Evolutionary conservation across 2,113 vertebrate genomes (phyloP).

Genomic region (Etheostoma spectabile): DNA sequence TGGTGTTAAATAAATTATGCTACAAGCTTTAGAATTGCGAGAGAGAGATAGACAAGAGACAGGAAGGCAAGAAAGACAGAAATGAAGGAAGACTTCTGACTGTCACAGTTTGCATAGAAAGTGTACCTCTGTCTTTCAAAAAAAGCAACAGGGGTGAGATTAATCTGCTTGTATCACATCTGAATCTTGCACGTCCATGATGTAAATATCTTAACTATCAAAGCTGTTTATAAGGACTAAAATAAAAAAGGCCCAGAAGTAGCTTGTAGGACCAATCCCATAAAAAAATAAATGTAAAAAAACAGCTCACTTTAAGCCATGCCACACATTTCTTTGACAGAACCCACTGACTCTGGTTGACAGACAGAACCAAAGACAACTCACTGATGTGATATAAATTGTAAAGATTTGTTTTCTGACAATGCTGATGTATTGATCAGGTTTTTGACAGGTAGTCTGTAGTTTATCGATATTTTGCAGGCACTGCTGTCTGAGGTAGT

Average conservation of each 20-base stretch:
- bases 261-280: neutral
- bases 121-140: slow-evolving; percentile 22
- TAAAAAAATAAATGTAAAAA: neutral
- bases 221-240: slow-evolving; percentile 1
- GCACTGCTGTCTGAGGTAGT: neutral
- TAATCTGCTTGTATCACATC: slow-evolving; percentile 13
- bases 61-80: neutral
- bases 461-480: slow-evolving; percentile 23
- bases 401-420: slow-evolving; percentile 20
- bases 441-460: slow-evolving; percentile 13
- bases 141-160: slow-evolving; percentile 5
- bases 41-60: neutral
- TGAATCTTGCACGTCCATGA: slow-evolving; percentile 5
- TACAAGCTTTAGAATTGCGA: slow-evolving; percentile 7
- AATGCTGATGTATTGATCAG: slow-evolving; percentile 36
- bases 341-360: slow-evolving; percentile 3
- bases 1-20: slow-evolving; percentile 45
- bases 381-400: slow-evolving; percentile 46
- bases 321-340: slow-evolving; percentile 23
- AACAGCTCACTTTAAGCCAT: neutral
- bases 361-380: slow-evolving; percentile 28
- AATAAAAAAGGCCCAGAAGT: slow-evolving; percentile 13
- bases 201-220: slow-evolving; percentile 26
- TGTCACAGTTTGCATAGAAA: neutral
- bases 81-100: neutral